Base-by-base conservation (phyloP, 2,113 vertebrate species). In the Megaceryle maxima region DNA sequence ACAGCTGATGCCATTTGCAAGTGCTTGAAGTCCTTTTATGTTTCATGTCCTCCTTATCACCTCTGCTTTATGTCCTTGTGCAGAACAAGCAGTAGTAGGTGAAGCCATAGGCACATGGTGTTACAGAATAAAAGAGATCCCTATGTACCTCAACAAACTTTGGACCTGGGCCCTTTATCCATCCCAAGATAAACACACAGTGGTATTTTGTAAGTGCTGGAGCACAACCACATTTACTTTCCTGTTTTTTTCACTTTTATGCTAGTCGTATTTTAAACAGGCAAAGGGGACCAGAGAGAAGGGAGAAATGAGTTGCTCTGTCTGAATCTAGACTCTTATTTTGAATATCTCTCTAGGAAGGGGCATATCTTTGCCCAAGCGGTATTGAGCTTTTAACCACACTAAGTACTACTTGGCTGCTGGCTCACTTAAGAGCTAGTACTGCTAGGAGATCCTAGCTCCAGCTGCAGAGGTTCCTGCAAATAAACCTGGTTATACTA, bases 31-130 rank as follows among this genome's bases (percentile, higher is more conserved):
- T 67, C 94, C 55, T 77, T 80, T 51, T 89, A 10, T 92, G 75
- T 67, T 53, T 83, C 43, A 25, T 24, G 64, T 62, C 50, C 46
- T 88, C 76, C 89, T 85, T 72, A 22, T 78, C 24, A 22, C 56
- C 46, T 83, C 26, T 57, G 48, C 43, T 87, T 63, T n/a, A 10
- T 26, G n/a, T 74, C 64, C 39, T 57, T 2, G 1, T 0, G 0
- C 0, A 0, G 22, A 29, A 12, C 41, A 83, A 37, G 29, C 57
- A 56, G 66, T 51, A 21, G 16, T 16, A 60, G 10, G 17, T 37
- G 33, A 91, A 89, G 69, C 66, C 31, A 10, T 20, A 50, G 75
- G 37, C 43, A 73, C 33, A 35, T 4, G 41, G 28, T 26, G 20
- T 63, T 81, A 25, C 21, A 79, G 57, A 80, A 20, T 67, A 29